Evolutionary conservation across 2,888 invertebrate genomes (phyloP).

Genomic region (Lycia hirtaria): DNA sequence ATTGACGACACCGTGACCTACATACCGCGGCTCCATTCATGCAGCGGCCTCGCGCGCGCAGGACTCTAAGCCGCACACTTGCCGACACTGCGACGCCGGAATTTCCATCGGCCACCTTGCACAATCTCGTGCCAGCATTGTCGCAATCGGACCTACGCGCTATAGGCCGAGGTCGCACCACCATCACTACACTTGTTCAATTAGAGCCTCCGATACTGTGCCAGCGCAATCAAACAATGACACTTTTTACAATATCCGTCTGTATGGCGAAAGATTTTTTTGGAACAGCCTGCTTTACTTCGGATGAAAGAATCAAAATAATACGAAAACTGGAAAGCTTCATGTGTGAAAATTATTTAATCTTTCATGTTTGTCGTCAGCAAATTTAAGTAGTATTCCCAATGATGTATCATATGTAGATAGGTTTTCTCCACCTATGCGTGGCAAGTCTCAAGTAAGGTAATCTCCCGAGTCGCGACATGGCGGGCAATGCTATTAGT

Average conservation of each 20-base stretch:
- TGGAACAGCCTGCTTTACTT: slow-evolving; percentile 17
- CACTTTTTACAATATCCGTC: slow-evolving; percentile 36
- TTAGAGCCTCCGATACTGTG: slow-evolving; percentile 69
- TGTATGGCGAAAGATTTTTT: slow-evolving; percentile 40
- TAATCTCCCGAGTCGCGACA: too few species aligned
- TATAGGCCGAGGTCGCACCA: slow-evolving; percentile 68
- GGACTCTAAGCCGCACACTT: slow-evolving; percentile 69
- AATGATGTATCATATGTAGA: too few species aligned
- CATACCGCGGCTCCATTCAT: slow-evolving; percentile 83
- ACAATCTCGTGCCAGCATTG: slow-evolving; percentile 70
- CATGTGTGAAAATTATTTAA: slow-evolving; percentile 1
- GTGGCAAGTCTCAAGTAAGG: too few species aligned
- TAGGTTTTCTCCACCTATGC: not conserved
- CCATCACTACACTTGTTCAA: slow-evolving; percentile 80
- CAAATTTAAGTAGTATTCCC: not conserved
- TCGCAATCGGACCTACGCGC: slow-evolving; percentile 71
- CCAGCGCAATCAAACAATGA: slow-evolving; percentile 63
- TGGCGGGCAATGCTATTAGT: too few species aligned
- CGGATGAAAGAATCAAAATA: slow-evolving; percentile 11
- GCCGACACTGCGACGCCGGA: slow-evolving; percentile 68
- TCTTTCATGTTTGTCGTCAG: not conserved
- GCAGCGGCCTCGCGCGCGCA: slow-evolving; percentile 77
- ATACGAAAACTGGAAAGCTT: slow-evolving; percentile 13
- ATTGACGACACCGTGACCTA: slow-evolving; percentile 85
- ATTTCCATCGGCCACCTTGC: slow-evolving; percentile 77